phyloP scores from a whole-genome alignment of 2,888 invertebrate species.

The Amphimallon solstitiale region DNA sequence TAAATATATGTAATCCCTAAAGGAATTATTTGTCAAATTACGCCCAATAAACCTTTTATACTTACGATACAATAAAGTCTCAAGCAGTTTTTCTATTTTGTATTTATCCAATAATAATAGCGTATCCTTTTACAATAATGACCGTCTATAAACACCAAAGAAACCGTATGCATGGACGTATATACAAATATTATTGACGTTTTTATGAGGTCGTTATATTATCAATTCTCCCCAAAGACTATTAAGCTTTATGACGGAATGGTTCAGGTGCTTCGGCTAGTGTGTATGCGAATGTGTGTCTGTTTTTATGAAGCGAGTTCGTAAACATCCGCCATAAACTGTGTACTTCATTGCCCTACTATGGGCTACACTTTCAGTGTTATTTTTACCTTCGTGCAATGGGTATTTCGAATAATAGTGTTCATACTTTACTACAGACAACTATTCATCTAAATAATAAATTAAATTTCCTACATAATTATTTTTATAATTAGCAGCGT shows the following conservation, averaged over 20 bases:
- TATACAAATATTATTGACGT: slow-evolving; percentile 39
- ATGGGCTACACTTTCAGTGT: slow-evolving; percentile 15
- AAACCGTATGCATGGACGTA: slow-evolving; percentile 24
- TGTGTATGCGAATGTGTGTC: slow-evolving; percentile 48
- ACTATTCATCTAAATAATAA: neutral
- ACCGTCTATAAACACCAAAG: slow-evolving; percentile 30
- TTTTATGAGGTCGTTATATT: slow-evolving; percentile 58
- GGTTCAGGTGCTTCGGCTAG: slow-evolving; percentile 54
- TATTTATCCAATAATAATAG: slow-evolving; percentile 30
- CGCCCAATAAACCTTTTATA: slow-evolving; percentile 19
- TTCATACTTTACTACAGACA: neutral
- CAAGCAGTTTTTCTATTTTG: slow-evolving; percentile 19
- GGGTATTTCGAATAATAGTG: neutral
- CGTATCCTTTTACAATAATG: slow-evolving; percentile 29
- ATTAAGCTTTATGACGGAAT: slow-evolving; percentile 59
- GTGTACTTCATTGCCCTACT: slow-evolving; percentile 23
- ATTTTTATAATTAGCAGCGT: too few relatives aligned
- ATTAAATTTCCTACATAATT: too few relatives aligned
- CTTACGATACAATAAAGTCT: slow-evolving; percentile 20
- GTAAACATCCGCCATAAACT: slow-evolving; percentile 52
- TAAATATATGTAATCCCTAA: neutral
- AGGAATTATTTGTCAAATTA: slow-evolving; percentile 19
- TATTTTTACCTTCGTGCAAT: slow-evolving; percentile 5
- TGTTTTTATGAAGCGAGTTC: slow-evolving; percentile 55
- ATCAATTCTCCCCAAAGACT: slow-evolving; percentile 58